These are phyloP conservation scores for Phymastichus coffea DNA, from an alignment of 1,140 invertebrate species.

Conservation along the genomic window DNA sequence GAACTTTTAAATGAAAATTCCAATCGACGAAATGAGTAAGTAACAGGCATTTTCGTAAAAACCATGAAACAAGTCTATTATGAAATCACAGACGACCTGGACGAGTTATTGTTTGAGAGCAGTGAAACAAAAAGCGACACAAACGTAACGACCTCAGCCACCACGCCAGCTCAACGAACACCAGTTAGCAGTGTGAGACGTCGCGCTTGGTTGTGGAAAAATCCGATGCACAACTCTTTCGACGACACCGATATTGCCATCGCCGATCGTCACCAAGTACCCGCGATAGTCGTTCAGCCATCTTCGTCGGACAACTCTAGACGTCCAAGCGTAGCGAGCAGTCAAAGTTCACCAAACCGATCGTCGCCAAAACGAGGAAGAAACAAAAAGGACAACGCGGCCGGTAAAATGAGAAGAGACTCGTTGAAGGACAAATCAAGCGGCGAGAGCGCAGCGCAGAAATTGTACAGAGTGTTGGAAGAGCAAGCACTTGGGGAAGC, in stretches of 20 bases:
- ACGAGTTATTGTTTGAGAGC: slow-evolving; percentile 50
- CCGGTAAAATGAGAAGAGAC: slow-evolving; percentile 37
- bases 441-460: slow-evolving; percentile 44
- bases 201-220: slow-evolving; percentile 49
- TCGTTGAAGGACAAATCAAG: slow-evolving; percentile 36
- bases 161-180: background rate
- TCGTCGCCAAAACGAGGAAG: slow-evolving; percentile 44
- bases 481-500: slow-evolving; percentile 50
- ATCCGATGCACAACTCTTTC: slow-evolving; percentile 41
- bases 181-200: slow-evolving; percentile 33
- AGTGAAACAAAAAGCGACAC: slow-evolving; percentile 40
- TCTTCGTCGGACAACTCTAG: slow-evolving; percentile 44
- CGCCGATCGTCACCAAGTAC: slow-evolving; percentile 27
- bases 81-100: slow-evolving; percentile 58
- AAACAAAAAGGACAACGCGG: slow-evolving; percentile 31
- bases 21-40: no score
- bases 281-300: slow-evolving; percentile 14
- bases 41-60: no score
- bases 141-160: slow-evolving; percentile 25
- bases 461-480: slow-evolving; percentile 53
- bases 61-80: no score
- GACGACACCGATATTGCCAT: slow-evolving; percentile 47
- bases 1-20: no score
- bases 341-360: slow-evolving; percentile 45
- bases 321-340: slow-evolving; percentile 44